Evolutionary conservation across 2,888 invertebrate species (phyloP).

Genomic region (Agelastica alni): DNA sequence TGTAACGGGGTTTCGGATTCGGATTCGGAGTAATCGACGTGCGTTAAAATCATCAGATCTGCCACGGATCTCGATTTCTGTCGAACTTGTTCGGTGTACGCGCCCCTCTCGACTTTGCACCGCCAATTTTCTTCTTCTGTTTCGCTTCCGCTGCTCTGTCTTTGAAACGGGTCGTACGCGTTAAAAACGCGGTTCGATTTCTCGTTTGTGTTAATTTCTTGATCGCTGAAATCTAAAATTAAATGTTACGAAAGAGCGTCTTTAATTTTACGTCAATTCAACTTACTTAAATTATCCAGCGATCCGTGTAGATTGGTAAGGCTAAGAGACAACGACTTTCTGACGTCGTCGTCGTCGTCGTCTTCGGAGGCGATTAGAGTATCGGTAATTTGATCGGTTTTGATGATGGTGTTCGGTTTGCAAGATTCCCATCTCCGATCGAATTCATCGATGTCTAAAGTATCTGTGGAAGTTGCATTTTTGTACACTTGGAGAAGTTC

Average conservation of each 20-base stretch:
- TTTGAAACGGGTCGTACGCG: conserved; percentile 26
- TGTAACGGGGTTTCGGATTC: conserved; percentile 60
- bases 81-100: conserved; percentile 65
- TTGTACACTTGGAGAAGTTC: conserved; percentile 55
- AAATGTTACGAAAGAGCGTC: too few relatives aligned
- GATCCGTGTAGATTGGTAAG: conserved; percentile 72
- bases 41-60: conserved; percentile 69
- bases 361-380: conserved; percentile 34
- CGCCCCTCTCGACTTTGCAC: conserved; percentile 63
- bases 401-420: conserved; percentile 67
- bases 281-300: conserved; percentile 57
- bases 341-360: conserved; percentile 49
- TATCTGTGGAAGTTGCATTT: conserved; percentile 42
- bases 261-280: too few relatives aligned
- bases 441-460: conserved; percentile 61
- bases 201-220: conserved; percentile 59
- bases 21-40: conserved; percentile 66
- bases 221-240: conserved; percentile 62
- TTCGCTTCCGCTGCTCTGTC: conserved; percentile 61
- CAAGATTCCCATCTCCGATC: conserved; percentile 75
- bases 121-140: conserved; percentile 69
- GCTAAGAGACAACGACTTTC: conserved; percentile 57
- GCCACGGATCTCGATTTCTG: conserved; percentile 70
- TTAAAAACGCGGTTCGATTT: conserved; percentile 43
- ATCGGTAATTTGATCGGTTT: conserved; percentile 58